phyloP scores from a whole-genome alignment of 2,888 invertebrate species.

The Pachliopta kotzebuea region DNA sequence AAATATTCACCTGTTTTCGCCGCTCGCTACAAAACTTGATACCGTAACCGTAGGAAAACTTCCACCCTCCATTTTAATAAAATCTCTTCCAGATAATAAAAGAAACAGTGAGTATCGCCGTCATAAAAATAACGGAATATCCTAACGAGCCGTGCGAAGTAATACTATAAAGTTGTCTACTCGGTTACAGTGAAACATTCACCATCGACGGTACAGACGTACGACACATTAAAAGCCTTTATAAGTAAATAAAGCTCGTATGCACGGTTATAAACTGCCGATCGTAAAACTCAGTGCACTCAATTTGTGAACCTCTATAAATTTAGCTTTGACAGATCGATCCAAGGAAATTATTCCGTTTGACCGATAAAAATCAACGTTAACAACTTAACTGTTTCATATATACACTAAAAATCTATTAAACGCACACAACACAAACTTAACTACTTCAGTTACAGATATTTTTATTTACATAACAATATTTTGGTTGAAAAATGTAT shows the following conservation, averaged over 20 bases:
- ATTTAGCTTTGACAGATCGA: slow-evolving; percentile 53
- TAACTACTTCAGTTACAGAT: background rate
- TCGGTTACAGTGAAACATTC: slow-evolving; percentile 42
- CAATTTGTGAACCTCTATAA: slow-evolving; percentile 61
- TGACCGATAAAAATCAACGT: slow-evolving; percentile 32
- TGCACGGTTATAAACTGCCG: slow-evolving; percentile 57
- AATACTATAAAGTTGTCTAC: slow-evolving; percentile 36
- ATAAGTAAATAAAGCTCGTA: slow-evolving; percentile 70
- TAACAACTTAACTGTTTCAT: background rate
- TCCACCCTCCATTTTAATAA: slow-evolving; percentile 33
- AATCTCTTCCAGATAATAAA: slow-evolving; percentile 34
- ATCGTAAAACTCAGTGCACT: slow-evolving; percentile 69
- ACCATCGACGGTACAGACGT: slow-evolving; percentile 54
- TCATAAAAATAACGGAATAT: slow-evolving; percentile 33
- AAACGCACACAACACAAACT: background rate
- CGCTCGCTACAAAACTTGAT: slow-evolving; percentile 27
- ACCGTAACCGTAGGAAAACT: slow-evolving; percentile 24
- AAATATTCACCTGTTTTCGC: slow-evolving; percentile 29
- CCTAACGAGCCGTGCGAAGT: slow-evolving; percentile 35
- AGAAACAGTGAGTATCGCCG: slow-evolving; percentile 30
- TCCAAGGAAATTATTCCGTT: slow-evolving; percentile 38
- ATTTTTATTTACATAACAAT: too few species aligned
- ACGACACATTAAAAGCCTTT: slow-evolving; percentile 67
- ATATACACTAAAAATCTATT: background rate
- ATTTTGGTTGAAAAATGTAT: too few species aligned